A percentile compares a stretch with the other conserved stretches of the same genome.
These are phyloP conservation scores for Drosophila willistoni DNA, from an alignment of 1,140 invertebrate genomes.

Conservation along the genomic window DNA sequence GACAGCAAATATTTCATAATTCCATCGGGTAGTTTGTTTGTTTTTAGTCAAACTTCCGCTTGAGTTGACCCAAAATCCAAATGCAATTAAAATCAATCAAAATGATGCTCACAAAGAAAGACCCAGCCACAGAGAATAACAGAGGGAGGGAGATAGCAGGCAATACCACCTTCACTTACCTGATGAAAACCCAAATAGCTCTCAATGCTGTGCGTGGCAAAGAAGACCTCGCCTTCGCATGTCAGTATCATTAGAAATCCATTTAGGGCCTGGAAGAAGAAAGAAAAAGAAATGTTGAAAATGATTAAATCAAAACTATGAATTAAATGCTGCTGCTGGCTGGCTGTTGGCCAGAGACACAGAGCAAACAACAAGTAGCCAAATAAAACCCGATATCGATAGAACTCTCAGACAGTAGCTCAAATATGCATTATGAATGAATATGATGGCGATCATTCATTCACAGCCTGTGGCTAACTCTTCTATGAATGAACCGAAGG, in stretches of 20 bases:
- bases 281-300: constrained; percentile 48
- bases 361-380: constrained; percentile 22
- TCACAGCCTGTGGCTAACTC: constrained; percentile 8
- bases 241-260: constrained; percentile 99
- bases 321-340: constrained; percentile 58
- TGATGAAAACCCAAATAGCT: constrained; percentile 99
- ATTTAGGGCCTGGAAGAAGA: constrained; percentile 95
- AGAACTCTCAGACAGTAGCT: constrained; percentile 20
- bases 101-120: constrained; percentile 29
- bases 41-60: constrained; percentile 43
- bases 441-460: constrained; percentile 15
- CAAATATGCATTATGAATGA: constrained; percentile 36
- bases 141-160: not conserved
- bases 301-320: constrained; percentile 79
- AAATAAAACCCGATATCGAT: constrained; percentile 47
- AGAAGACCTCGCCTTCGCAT: constrained; percentile 99
- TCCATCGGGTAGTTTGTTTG: not conserved
- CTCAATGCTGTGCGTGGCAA: constrained; percentile 99
- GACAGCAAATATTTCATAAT: constrained; percentile 18
- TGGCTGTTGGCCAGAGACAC: constrained; percentile 32
- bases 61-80: constrained; percentile 50
- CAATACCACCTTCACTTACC: constrained; percentile 86
- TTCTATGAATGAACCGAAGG: constrained; percentile 44
- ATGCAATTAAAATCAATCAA: constrained; percentile 79
- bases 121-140: too few relatives aligned